These are phyloP conservation scores for Lepidostoma basale DNA, from an alignment of 1,140 invertebrate species.

Conservation along the genomic window DNA sequence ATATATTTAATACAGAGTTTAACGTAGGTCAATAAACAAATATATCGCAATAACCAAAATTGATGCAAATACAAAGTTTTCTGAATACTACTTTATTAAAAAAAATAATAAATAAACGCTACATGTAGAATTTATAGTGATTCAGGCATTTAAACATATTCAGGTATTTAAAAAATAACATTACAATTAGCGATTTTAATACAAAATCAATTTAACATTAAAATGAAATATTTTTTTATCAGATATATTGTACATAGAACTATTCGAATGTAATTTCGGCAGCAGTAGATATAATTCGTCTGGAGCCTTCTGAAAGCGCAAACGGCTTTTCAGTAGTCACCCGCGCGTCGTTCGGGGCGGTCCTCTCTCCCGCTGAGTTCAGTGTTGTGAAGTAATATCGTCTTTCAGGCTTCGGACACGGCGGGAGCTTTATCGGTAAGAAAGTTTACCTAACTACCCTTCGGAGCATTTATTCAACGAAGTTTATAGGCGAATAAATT, in stretches of 20 bases:
- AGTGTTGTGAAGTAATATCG: background rate
- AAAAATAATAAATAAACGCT: background rate
- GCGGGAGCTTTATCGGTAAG: background rate
- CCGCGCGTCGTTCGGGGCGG: background rate
- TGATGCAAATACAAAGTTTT: no score
- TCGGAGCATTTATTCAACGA: background rate
- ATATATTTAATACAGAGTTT: no score
- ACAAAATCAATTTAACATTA: background rate
- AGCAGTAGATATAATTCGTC: constrained; percentile 12
- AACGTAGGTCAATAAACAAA: no score
- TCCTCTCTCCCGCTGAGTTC: background rate
- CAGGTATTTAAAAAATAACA: background rate
- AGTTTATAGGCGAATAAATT: background rate
- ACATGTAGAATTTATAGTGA: background rate
- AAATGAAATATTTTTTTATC: no score
- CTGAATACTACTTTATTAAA: no score
- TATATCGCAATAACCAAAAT: no score
- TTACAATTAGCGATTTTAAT: background rate
- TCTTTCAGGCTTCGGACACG: constrained; percentile 6
- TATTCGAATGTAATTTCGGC: background rate
- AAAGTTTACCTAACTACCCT: background rate
- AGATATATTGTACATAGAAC: background rate
- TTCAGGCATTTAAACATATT: background rate
- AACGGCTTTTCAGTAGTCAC: background rate
- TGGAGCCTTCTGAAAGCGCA: background rate